Conservation (phyloP, 2,113 vertebrate species). For the Poeciliopsis occidentalis region DNA sequence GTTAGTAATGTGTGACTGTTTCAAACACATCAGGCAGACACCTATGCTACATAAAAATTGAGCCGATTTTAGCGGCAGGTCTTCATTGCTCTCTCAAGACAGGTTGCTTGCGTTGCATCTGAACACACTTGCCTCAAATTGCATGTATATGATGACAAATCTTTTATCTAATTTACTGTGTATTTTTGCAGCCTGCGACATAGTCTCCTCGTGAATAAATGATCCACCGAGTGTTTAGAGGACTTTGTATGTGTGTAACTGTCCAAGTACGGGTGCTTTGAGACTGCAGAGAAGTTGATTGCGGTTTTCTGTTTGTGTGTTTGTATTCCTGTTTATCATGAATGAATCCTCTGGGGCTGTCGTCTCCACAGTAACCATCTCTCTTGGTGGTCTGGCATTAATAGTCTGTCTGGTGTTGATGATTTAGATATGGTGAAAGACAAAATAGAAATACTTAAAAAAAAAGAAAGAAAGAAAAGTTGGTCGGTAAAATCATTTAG, state of each 20-base stretch:
- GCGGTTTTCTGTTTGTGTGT: constrained; percentile 36
- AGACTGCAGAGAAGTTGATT: constrained; percentile 18
- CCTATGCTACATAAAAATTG: constrained; percentile 42
- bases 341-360: constrained; percentile 63
- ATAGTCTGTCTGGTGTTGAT: constrained; percentile 70
- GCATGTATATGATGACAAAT: constrained; percentile 72
- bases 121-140: constrained; percentile 61
- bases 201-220: constrained; percentile 70
- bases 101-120: constrained; percentile 72
- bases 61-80: constrained; percentile 28
- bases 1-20: constrained; percentile 15
- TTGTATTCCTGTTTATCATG: constrained; percentile 57
- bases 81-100: constrained; percentile 73
- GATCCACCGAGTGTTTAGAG: constrained; percentile 55
- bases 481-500: constrained; percentile 68
- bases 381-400: constrained; percentile 72
- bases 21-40: constrained; percentile 26
- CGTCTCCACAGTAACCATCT: constrained; percentile 73
- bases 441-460: constrained; percentile 7
- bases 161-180: constrained; percentile 66
- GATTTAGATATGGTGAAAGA: constrained; percentile 48
- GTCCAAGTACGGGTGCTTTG: constrained; percentile 11
- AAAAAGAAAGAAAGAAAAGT: constrained; percentile 50
- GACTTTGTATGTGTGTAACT: constrained; percentile 19
- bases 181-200: constrained; percentile 53